A percentile compares a stretch with the other conserved stretches of the same genome.
Evolutionary conservation across 2,888 invertebrate species (phyloP).

Genomic region (Ichneumoninae sp.): DNA sequence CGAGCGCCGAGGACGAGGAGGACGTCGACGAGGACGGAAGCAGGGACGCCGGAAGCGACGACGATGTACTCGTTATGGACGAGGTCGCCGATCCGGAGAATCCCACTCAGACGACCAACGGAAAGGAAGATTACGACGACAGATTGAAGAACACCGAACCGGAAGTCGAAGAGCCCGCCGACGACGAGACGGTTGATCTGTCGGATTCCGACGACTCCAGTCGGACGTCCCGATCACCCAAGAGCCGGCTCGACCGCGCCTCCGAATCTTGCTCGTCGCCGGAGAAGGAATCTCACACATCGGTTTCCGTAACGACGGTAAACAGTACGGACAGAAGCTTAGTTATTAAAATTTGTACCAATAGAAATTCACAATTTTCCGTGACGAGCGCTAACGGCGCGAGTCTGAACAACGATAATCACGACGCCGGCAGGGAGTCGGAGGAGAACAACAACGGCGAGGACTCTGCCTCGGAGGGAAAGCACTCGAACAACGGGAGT

Average conservation of each 20-base stretch:
- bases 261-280: slow-evolving; percentile 59
- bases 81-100: slow-evolving; percentile 76
- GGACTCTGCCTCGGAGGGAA: slow-evolving; percentile 61
- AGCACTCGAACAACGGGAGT: slow-evolving; percentile 60
- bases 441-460: slow-evolving; percentile 65
- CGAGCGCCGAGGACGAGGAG: slow-evolving; percentile 65
- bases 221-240: slow-evolving; percentile 29
- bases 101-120: not conserved
- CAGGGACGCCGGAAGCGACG: slow-evolving; percentile 47
- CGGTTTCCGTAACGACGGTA: slow-evolving; percentile 76
- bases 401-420: slow-evolving; percentile 65
- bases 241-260: slow-evolving; percentile 5
- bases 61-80: slow-evolving; percentile 58
- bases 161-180: not conserved
- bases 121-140: slow-evolving; percentile 49
- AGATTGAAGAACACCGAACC: slow-evolving; percentile 54
- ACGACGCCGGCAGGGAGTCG: slow-evolving; percentile 68
- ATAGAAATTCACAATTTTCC: slow-evolving; percentile 81
- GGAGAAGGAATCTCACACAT: slow-evolving; percentile 72
- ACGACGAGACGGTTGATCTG: slow-evolving; percentile 28
- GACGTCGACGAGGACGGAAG: slow-evolving; percentile 52
- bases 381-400: slow-evolving; percentile 71
- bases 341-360: slow-evolving; percentile 82
- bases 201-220: slow-evolving; percentile 40
- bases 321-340: slow-evolving; percentile 80